A percentile compares a stretch with the other conserved stretches of the same genome.
Evolutionary conservation across 2,888 invertebrate genomes (phyloP).

Genomic region (Lithosia quadra): DNA sequence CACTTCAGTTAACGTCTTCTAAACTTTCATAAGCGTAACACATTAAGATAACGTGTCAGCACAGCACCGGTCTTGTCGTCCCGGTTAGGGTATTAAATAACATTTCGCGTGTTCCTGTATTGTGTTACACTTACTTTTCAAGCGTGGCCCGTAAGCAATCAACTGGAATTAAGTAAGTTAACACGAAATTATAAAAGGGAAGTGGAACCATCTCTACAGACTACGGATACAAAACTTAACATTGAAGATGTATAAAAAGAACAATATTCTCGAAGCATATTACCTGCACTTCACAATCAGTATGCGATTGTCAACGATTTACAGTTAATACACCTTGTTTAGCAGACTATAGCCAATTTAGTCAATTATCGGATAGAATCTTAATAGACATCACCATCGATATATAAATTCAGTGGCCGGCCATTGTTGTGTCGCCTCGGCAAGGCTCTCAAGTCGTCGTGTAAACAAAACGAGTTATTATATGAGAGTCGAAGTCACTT

Average conservation of each 20-base stretch:
- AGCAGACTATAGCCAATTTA: constrained; percentile 75
- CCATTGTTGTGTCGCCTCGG: constrained; percentile 79
- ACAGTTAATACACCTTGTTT: constrained; percentile 68
- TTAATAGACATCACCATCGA: constrained; percentile 64
- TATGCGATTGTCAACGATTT: constrained; percentile 62
- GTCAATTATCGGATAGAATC: constrained; percentile 77
- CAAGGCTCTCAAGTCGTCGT: constrained; percentile 63
- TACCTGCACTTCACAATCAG: constrained; percentile 47
- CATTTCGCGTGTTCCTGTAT: constrained; percentile 74
- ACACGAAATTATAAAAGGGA: constrained; percentile 64
- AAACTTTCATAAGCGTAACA: constrained; percentile 10
- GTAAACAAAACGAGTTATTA: constrained; percentile 76
- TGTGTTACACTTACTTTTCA: constrained; percentile 68
- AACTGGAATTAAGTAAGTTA: constrained; percentile 74
- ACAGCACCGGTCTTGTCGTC: constrained; percentile 62
- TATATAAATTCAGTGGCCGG: constrained; percentile 61
- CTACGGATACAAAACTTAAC: constrained; percentile 31
- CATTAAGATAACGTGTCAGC: constrained; percentile 56
- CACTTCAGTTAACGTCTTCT: background rate
- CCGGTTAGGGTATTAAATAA: constrained; percentile 69
- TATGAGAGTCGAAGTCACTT: constrained; percentile 65
- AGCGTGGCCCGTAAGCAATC: constrained; percentile 63
- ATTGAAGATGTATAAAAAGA: constrained; percentile 21
- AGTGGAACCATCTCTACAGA: constrained; percentile 43
- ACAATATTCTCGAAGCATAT: constrained; percentile 35